Base-by-base conservation (phyloP, 2,888 invertebrate genomes). In the Troides aeacus region DNA sequence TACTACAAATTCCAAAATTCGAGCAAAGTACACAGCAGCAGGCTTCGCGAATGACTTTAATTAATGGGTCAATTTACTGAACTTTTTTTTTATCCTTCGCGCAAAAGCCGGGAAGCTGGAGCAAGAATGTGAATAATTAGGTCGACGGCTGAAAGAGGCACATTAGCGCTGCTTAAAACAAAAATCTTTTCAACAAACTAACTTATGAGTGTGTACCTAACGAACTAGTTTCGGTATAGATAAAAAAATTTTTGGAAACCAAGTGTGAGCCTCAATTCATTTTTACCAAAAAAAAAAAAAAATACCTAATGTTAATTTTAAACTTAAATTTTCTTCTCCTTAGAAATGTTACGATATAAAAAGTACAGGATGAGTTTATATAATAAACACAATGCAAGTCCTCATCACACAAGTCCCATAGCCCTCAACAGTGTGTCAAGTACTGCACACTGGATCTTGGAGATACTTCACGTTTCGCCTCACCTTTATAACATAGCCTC, bases 1-100 rank as follows among this genome's bases (percentile, higher is more conserved):
- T 46, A 46, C 12, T 2, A 15, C 15, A 46, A 46, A 46, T 46
- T 46, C 46, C 46, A 46, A 46, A 46, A 46, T 46, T 46, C 46
- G 15, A 46, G 46, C 46, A 46, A 46, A 46, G 15, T 46, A 12
- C 12, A 46, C 46, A 46, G 46, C 46, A 12, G 46, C 46, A 7
- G 36, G 50, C n/a, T 23, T 24, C 59, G 23, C 10, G 30, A 60
- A 53, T 66, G 60, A 18, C 46, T 60, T 59, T 61, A 57, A 66
- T 53, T 66, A 66, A 66, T 61, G 60, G 21, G 46, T 59, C 60
- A 53, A 66, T 66, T 66, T 60, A 66, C 66, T 30, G 24, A 24
- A 36, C 24, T 30, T 30, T 12, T 36, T 56, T 56, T 56, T 56
- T 21, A 56, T 21, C 56, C 56, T 21, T 21, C 56, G 56, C 21